Evolutionary conservation across 1,140 invertebrate genomes (phyloP), one percentile per base, ranked within the genome.

Genomic region (Drosophila triauraria): DNA sequence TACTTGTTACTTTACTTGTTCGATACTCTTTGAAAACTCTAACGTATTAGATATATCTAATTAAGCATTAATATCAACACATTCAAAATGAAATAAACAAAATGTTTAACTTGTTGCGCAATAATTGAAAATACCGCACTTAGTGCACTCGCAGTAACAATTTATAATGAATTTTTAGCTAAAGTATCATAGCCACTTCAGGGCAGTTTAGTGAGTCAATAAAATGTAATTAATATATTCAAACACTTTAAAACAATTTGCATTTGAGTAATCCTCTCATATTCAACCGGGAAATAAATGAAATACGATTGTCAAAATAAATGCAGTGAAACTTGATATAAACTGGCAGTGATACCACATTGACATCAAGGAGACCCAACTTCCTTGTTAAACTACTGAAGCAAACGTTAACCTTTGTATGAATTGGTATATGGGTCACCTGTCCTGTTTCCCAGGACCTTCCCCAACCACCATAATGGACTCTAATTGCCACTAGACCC

Each of bases 381-480:
- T 23, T 2, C 6, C 4, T n/a, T 13, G 56, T 44, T 5, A 59
- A 59, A 43, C 23, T 15, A 43, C 8, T 23, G 23, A 44, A 17
- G 17, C 20, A 15, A 63, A n/a, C 10, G 1, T 32, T 8, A 25
- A 17, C 15, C 27, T 20, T 20, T 46, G 25, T 30, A 27, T 20
- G 12, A 17, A 17, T 65, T 46, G 6, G 23, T 30, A 40, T 30
- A 17, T 40, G 7, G 1, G 4, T 13, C 65, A 71, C 43, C 44
- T 71, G 69, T 1, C 35, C 9, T 8, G 23, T 13, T 72, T 71
- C 69, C 27, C 69, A 71, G n/a, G 46, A 23, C 62, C 38, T 30
- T 38, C 23, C 17, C 23, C 23, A 38, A 8, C n/a, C 25, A 40
- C 13, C 35, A 62, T 63, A 67, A 63, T 67, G 20, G 25, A 12